Evolutionary conservation across 2,113 vertebrate genomes (phyloP).

Genomic region (Nerophis lumbriciformis): DNA sequence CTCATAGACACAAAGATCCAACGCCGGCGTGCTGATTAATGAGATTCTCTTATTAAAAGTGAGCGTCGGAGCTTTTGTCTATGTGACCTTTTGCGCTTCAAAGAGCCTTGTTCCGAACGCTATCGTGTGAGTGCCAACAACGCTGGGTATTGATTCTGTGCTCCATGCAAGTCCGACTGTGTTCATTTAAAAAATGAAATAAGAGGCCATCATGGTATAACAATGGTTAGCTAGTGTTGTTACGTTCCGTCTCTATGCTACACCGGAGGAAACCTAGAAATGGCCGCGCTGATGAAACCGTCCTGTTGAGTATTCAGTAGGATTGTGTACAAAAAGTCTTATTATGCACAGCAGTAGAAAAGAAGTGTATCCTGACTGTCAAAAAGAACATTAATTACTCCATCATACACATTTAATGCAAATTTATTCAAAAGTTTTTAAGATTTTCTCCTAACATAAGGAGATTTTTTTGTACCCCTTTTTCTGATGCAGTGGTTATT

Average conservation of each 20-base stretch:
- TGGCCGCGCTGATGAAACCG: too few species aligned
- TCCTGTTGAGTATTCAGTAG: too few species aligned
- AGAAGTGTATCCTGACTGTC: too few species aligned
- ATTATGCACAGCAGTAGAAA: too few species aligned
- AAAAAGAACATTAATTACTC: too few species aligned
- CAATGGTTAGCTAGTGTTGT: background rate
- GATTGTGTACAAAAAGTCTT: too few species aligned
- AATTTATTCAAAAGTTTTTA: too few species aligned
- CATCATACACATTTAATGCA: too few species aligned
- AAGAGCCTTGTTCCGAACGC: conserved; percentile 28
- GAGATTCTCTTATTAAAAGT: conserved; percentile 39
- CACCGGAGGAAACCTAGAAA: too few species aligned
- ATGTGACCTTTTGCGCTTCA: conserved; percentile 25
- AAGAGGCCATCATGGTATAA: conserved; percentile 32
- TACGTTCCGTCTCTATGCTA: background rate
- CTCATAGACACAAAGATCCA: conserved; percentile 27
- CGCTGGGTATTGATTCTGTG: conserved; percentile 49
- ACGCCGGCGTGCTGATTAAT: conserved; percentile 29
- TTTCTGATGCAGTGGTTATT: too few species aligned
- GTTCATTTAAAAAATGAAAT: conserved; percentile 24
- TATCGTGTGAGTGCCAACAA: conserved; percentile 31
- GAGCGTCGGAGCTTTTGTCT: conserved; percentile 32
- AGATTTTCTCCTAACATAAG: too few species aligned
- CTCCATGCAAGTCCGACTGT: conserved; percentile 39
- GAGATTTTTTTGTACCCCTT: too few species aligned